A percentile compares a stretch with the other conserved stretches of the same genome.
phyloP scores from a whole-genome alignment of 2,797 vertebrate genomes.

The Perodicticus potto region DNA sequence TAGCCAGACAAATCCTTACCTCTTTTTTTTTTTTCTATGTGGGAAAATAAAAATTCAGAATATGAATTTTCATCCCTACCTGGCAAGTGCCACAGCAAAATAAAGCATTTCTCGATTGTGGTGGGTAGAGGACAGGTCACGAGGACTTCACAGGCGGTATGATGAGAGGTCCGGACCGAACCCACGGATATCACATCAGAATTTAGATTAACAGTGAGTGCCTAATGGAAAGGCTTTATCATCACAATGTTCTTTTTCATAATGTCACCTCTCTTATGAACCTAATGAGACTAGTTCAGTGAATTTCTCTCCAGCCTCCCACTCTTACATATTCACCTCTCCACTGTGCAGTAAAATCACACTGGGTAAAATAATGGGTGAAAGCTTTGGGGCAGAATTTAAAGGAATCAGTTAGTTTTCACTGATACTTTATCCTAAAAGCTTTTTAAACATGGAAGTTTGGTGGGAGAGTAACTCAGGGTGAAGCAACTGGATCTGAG shows the following conservation, averaged over 20 bases:
- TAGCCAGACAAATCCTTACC: constrained; percentile 74
- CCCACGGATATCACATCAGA: background rate
- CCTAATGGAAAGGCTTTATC: background rate
- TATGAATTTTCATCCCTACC: background rate
- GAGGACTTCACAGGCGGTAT: background rate
- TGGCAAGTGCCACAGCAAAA: background rate
- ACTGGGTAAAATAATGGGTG: constrained; percentile 12
- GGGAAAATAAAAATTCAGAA: constrained; percentile 54
- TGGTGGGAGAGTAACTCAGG: constrained; percentile 8
- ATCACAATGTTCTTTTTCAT: constrained; percentile 4
- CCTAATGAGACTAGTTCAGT: constrained; percentile 26
- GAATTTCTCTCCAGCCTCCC: background rate
- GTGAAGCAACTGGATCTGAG: constrained; percentile 39
- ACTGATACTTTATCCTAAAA: constrained; percentile 23
- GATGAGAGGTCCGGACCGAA: background rate
- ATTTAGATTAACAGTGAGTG: constrained; percentile 18
- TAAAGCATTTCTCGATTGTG: background rate
- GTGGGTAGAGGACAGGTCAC: background rate
- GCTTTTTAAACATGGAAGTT: constrained; percentile 46
- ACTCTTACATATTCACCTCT: background rate
- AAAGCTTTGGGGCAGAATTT: constrained; percentile 35
- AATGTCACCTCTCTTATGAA: constrained; percentile 34
- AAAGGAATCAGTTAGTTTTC: constrained; percentile 44
- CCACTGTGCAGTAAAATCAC: background rate
- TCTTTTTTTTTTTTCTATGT: constrained; percentile 64